Evolutionary conservation across 2,888 invertebrate genomes (phyloP).

Genomic region (Eristalinus aeneus): DNA sequence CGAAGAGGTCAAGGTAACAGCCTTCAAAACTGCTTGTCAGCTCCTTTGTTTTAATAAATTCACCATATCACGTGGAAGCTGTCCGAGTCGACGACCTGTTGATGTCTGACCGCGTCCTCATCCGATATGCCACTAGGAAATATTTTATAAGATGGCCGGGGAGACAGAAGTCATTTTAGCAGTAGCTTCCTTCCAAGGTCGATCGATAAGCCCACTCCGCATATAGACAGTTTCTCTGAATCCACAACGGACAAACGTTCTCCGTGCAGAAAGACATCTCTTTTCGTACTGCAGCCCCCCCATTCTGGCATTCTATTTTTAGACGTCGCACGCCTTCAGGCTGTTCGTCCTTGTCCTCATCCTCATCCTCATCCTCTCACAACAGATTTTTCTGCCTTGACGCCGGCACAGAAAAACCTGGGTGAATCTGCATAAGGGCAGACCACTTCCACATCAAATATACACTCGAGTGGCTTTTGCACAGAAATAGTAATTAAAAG

Average conservation of each 20-base stretch:
- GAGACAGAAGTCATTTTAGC: neutral
- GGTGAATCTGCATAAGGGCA: constrained; percentile 12
- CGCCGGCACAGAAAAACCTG: neutral
- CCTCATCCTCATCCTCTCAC: neutral
- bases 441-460: neutral
- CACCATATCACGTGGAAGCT: neutral
- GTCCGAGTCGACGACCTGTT: neutral
- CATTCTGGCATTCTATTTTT: constrained; percentile 42
- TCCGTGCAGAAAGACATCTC: neutral
- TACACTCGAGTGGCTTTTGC: neutral
- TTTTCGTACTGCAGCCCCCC: neutral
- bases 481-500: constrained; percentile 38
- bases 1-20: no score
- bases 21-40: no score
- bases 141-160: neutral
- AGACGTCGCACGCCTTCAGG: constrained; percentile 10
- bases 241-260: neutral
- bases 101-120: neutral
- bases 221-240: neutral
- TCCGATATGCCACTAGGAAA: neutral
- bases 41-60: no score
- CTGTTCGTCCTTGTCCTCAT: neutral
- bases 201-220: neutral
- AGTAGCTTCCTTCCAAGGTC: neutral
- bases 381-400: neutral